phyloP scores from a whole-genome alignment of 1,140 invertebrate genomes.

The Leptinotarsa texana region DNA sequence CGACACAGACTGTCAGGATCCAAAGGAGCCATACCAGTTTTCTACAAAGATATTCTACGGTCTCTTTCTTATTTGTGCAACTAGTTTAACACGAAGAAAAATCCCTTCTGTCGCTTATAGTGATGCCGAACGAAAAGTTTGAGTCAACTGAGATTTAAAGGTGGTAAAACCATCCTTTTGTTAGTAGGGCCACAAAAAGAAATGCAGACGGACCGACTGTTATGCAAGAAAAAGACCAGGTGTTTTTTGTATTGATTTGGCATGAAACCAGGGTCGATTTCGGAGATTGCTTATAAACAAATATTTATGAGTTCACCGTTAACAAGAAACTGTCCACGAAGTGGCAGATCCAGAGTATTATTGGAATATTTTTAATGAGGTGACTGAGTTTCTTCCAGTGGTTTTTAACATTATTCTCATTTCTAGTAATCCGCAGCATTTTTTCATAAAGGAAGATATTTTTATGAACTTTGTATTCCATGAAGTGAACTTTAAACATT shows the following conservation, averaged over 20 bases:
- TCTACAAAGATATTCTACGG: slow-evolving; percentile 34
- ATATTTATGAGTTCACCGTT: slow-evolving; percentile 1
- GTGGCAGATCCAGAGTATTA: too few species aligned
- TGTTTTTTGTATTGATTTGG: slow-evolving; percentile 43
- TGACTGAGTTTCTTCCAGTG: too few species aligned
- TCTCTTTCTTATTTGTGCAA: slow-evolving; percentile 36
- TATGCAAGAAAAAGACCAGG: slow-evolving; percentile 42
- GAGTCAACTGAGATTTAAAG: slow-evolving; percentile 30
- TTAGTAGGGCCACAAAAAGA: slow-evolving; percentile 33
- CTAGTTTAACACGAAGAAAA: slow-evolving; percentile 26
- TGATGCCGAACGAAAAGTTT: not conserved
- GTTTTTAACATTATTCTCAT: too few species aligned
- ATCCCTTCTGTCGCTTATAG: not conserved
- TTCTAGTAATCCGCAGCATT: too few species aligned
- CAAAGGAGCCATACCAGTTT: slow-evolving; percentile 34
- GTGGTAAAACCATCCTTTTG: slow-evolving; percentile 42
- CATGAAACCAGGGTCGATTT: slow-evolving; percentile 35
- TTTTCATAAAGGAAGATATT: too few species aligned
- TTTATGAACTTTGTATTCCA: too few species aligned
- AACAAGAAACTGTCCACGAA: not conserved
- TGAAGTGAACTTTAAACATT: too few species aligned
- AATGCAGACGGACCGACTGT: slow-evolving; percentile 40
- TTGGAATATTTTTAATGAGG: too few species aligned
- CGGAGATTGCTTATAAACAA: not conserved
- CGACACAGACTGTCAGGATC: slow-evolving; percentile 32